phyloP scores from a whole-genome alignment of 2,113 vertebrate genomes.

The Chauna torquata region DNA sequence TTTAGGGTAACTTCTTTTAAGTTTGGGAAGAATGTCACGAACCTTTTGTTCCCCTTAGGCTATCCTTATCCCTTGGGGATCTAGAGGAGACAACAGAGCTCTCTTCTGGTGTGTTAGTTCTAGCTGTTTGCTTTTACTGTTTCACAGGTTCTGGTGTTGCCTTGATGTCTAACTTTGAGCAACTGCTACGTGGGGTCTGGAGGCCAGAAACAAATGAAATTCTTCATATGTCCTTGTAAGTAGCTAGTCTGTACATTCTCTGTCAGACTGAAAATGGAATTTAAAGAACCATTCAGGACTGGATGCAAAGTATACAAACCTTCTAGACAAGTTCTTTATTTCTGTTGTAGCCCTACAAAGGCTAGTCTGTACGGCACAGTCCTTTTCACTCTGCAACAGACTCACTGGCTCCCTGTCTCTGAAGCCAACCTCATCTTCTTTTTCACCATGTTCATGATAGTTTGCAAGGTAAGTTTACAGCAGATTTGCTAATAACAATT shows the following conservation, averaged over 20 bases:
- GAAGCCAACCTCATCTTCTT: slow-evolving; percentile 90
- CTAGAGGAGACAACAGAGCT: background rate
- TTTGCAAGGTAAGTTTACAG: slow-evolving; percentile 84
- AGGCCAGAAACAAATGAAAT: slow-evolving; percentile 94
- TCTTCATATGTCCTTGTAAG: slow-evolving; percentile 98
- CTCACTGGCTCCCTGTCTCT: slow-evolving; percentile 89
- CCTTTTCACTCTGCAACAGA: slow-evolving; percentile 94
- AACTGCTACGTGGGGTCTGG: slow-evolving; percentile 95
- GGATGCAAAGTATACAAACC: background rate
- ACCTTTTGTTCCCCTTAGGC: background rate
- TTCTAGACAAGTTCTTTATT: background rate
- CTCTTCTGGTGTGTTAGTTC: background rate
- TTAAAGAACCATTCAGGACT: background rate
- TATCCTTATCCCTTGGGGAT: background rate
- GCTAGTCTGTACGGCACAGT: slow-evolving; percentile 95
- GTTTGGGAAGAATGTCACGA: background rate
- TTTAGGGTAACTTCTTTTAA: background rate
- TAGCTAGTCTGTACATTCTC: slow-evolving; percentile 6
- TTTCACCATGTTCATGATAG: slow-evolving; percentile 96
- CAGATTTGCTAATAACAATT: background rate
- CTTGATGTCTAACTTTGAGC: slow-evolving; percentile 94
- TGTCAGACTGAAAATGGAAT: background rate
- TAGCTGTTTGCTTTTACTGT: background rate
- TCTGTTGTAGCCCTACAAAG: slow-evolving; percentile 88
- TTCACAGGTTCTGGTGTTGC: slow-evolving; percentile 90